Percentiles rank a stretch among this genome's conserved stretches.
Evolutionary conservation across 2,888 invertebrate species (phyloP).

Genomic region (Athalia cordata): DNA sequence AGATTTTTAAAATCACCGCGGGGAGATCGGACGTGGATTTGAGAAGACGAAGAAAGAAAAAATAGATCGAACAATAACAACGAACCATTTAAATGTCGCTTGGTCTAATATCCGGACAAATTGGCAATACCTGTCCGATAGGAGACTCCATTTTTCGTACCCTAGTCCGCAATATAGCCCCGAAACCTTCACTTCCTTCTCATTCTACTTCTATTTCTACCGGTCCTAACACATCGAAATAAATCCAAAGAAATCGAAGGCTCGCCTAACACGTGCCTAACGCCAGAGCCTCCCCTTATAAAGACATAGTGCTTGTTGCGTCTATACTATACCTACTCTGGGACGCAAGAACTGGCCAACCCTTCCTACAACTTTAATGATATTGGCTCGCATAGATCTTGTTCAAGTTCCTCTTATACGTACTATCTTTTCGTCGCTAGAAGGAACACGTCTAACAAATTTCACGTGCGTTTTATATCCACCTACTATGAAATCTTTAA

Average conservation of each 20-base stretch:
- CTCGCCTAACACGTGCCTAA: conserved; percentile 43
- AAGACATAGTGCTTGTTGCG: conserved; percentile 44
- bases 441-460: neutral
- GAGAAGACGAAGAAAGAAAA: too few species aligned
- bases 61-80: conserved; percentile 6
- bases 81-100: conserved; percentile 29
- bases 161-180: conserved; percentile 35
- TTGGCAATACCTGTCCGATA: conserved; percentile 45
- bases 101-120: conserved; percentile 38
- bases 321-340: neutral
- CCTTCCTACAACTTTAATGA: conserved; percentile 47
- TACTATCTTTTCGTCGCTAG: conserved; percentile 20
- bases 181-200: neutral
- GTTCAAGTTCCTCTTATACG: conserved; percentile 26
- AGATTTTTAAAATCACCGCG: too few species aligned
- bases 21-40: too few species aligned
- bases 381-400: conserved; percentile 46
- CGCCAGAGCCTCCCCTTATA: conserved; percentile 40
- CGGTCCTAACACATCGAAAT: conserved; percentile 28
- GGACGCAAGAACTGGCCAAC: conserved; percentile 28
- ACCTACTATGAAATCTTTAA: too few species aligned
- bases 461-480: too few species aligned
- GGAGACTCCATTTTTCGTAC: conserved; percentile 41
- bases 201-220: neutral
- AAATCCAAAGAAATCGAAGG: conserved; percentile 46